Conservation (phyloP, 2,797 vertebrate genomes). For the Moxostoma hubbsi region DNA sequence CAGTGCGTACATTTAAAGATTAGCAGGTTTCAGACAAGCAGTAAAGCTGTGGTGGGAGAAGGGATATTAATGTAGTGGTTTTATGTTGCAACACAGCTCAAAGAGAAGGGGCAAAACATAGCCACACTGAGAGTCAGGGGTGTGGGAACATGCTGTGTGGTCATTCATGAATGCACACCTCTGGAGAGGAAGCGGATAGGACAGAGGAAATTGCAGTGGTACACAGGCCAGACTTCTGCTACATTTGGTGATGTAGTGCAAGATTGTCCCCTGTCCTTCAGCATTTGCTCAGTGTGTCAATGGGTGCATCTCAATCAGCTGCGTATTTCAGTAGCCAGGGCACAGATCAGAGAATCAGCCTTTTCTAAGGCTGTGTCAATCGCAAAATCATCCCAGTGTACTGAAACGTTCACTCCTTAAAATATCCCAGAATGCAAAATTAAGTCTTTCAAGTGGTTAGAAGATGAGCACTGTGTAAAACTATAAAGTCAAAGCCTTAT, state of each 20-base stretch:
- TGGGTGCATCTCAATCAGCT: not conserved
- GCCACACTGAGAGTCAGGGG: conserved; percentile 2
- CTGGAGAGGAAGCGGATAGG: conserved; percentile 37
- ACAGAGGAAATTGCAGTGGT: conserved; percentile 13
- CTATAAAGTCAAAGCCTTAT: too few species aligned
- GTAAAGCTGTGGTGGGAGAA: conserved; percentile 92
- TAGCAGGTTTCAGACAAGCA: conserved; percentile 89
- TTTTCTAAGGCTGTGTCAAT: too few species aligned
- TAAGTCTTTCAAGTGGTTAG: too few species aligned
- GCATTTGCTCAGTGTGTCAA: not conserved
- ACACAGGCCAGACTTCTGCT: not conserved
- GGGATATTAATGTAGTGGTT: conserved; percentile 82
- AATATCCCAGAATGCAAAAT: too few species aligned
- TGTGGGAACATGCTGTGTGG: conserved; percentile 49
- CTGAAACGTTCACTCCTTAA: too few species aligned
- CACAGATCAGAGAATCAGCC: too few species aligned
- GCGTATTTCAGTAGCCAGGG: too few species aligned
- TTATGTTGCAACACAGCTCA: conserved; percentile 74
- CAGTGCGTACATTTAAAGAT: conserved; percentile 96
- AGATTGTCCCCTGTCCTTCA: conserved; percentile 7
- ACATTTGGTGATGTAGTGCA: not conserved
- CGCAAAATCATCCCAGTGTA: too few species aligned
- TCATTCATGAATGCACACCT: conserved; percentile 36
- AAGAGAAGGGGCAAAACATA: conserved; percentile 35
- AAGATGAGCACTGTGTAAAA: too few species aligned